These are phyloP conservation scores for Limnephilus lunatus DNA, from an alignment of 2,888 invertebrate species.

Conservation along the genomic window DNA sequence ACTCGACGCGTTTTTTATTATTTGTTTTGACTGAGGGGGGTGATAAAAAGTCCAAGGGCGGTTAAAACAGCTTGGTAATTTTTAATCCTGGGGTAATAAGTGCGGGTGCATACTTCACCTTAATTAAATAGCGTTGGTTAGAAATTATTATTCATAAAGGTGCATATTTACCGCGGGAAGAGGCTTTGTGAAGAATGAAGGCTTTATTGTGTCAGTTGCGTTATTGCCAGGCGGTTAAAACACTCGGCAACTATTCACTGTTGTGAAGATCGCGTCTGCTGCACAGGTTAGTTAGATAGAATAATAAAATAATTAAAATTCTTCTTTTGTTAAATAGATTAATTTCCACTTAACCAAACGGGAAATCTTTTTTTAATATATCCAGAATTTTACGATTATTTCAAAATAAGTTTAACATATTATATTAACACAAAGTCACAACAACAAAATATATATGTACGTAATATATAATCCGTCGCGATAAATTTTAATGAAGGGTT, in stretches of 20 bases:
- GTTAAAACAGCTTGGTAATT: constrained; percentile 27
- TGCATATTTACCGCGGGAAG: constrained; percentile 25
- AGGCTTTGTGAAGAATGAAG: constrained; percentile 1
- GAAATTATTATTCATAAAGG: constrained; percentile 31
- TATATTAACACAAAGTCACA: no score
- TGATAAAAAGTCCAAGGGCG: neutral
- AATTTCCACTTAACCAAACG: neutral
- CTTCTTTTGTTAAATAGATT: neutral
- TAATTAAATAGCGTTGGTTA: constrained; percentile 47
- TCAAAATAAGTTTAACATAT: no score
- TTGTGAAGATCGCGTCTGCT: neutral
- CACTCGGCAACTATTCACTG: neutral
- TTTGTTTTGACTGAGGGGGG: constrained; percentile 43
- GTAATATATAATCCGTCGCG: no score
- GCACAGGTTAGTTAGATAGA: neutral
- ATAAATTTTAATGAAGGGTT: no score
- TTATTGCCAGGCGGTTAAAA: neutral
- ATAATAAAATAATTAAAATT: neutral
- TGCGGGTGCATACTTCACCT: constrained; percentile 45
- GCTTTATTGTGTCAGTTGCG: neutral
- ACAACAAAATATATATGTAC: no score
- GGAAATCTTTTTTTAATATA: neutral
- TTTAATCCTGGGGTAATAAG: constrained; percentile 44
- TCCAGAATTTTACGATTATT: no score
- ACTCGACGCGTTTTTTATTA: constrained; percentile 37